Evolutionary conservation across 2,888 invertebrate species (phyloP), one percentile per base, ranked within the genome.

Genomic region (Drosophila monieri): DNA sequence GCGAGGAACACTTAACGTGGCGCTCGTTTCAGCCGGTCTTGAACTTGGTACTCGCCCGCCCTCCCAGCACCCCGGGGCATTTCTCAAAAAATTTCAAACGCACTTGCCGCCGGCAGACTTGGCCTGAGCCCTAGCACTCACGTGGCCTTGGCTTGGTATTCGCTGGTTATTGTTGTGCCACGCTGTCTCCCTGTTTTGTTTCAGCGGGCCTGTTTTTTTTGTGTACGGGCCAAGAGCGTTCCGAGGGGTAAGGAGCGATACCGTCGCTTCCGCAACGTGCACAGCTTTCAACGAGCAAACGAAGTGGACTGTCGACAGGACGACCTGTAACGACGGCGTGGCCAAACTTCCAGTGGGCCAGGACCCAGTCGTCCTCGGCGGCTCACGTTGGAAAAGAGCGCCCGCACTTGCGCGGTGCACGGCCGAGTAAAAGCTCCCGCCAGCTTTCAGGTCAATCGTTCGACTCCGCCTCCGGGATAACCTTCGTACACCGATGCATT

Each of bases 281-380:
- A 75, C 87, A 89, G 88, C 87, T 88, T 79, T 78, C 90, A 78
- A 81, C 83, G 89, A 89, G 80, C 85, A 83, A 83, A 87, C 87
- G 88, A 86, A 88, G 83, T 83, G 77, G 80, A 89, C 89, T 89
- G 84, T 80, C 77, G 81, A 80, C 77, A 78, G 80, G 79, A 79
- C 68, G 61, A 75, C 77, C 54, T 49, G 68, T 59, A 51, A 64
- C 23, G 57, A 44, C 59, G 15, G 43, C 30, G 44, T 35, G n/a
- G 35, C 55, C 67, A 55, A 44, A 35, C 18, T 27, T 58, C 51
- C 51, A 41, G 32, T 25, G 12, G 37, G 44, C 59, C 43, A 48
- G 59, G 44, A 62, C 23, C 49, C 25, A 44, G 46, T 14, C 9
- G 12, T 9, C 18, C 44, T 71, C 54, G 77, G 73, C 58, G 47